Evolutionary conservation across 2,113 vertebrate species (phyloP).

Genomic region (Gopherus evgoodei): DNA sequence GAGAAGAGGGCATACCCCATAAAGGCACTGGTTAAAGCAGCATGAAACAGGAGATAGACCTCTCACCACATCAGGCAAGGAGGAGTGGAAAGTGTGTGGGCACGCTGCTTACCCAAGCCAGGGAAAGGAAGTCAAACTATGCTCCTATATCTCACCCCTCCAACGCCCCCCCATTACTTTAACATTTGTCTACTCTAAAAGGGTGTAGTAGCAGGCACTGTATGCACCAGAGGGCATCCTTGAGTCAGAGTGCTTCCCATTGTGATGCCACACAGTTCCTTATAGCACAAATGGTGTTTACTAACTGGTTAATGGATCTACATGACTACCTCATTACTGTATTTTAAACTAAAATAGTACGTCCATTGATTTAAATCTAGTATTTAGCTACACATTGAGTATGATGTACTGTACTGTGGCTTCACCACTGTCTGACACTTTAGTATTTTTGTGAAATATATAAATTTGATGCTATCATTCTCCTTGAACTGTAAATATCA

Average conservation of each 20-base stretch:
- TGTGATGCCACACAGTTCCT: not conserved
- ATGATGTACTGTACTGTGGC: not conserved
- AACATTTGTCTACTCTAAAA: not conserved
- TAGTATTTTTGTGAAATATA: slow-evolving; percentile 1
- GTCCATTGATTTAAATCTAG: slow-evolving; percentile 53
- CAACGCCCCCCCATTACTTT: not conserved
- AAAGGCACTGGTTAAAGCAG: not conserved
- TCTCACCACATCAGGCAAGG: not conserved
- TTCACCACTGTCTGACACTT: not conserved
- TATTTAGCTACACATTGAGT: not conserved
- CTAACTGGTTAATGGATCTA: slow-evolving; percentile 65
- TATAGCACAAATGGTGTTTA: slow-evolving; percentile 52
- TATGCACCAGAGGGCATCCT: not conserved
- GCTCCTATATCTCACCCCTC: too few species aligned
- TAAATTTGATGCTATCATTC: not conserved
- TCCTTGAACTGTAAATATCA: not conserved
- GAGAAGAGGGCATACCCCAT: not conserved
- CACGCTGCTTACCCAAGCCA: not conserved
- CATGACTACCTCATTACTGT: slow-evolving; percentile 39
- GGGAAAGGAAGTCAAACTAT: not conserved
- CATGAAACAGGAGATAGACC: not conserved
- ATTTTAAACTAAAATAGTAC: slow-evolving; percentile 38
- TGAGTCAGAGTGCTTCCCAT: not conserved
- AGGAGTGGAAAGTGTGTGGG: not conserved
- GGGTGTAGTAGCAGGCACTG: not conserved